Evolutionary conservation across 2,113 vertebrate genomes (phyloP).

Genomic region (Gavialis gangeticus): DNA sequence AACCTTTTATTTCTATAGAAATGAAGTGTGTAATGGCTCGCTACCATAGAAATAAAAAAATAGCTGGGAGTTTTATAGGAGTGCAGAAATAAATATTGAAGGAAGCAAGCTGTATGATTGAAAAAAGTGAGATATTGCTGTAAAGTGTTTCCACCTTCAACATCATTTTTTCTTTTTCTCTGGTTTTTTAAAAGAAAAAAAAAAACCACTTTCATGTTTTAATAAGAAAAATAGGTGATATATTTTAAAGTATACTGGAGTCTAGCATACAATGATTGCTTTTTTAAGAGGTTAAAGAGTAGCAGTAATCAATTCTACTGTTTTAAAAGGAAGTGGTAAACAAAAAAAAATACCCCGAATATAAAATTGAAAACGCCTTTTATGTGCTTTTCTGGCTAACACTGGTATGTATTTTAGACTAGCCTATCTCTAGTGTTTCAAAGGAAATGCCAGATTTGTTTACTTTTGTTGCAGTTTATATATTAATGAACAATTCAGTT

Average conservation of each 20-base stretch:
- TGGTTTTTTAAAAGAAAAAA: not conserved
- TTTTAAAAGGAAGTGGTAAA: not conserved
- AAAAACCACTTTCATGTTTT: not conserved
- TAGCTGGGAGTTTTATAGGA: conserved; percentile 31
- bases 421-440: not conserved
- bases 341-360: not conserved
- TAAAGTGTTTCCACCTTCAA: conserved; percentile 14
- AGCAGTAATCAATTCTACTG: not conserved
- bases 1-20: not conserved
- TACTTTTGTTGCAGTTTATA: not conserved
- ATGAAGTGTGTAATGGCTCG: not conserved
- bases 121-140: not conserved
- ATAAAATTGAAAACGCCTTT: not conserved
- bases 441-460: not conserved
- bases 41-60: conserved; percentile 45
- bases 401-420: not conserved
- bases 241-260: conserved; percentile 24
- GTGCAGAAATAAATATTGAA: conserved; percentile 53
- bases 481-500: not conserved
- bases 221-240: conserved; percentile 5
- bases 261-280: not conserved
- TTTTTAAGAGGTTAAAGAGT: not conserved
- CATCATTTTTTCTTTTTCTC: not conserved
- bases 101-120: not conserved
- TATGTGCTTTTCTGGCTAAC: not conserved